Conservation (phyloP, 2,797 vertebrate genomes). For the Girardinus metallicus region DNA sequence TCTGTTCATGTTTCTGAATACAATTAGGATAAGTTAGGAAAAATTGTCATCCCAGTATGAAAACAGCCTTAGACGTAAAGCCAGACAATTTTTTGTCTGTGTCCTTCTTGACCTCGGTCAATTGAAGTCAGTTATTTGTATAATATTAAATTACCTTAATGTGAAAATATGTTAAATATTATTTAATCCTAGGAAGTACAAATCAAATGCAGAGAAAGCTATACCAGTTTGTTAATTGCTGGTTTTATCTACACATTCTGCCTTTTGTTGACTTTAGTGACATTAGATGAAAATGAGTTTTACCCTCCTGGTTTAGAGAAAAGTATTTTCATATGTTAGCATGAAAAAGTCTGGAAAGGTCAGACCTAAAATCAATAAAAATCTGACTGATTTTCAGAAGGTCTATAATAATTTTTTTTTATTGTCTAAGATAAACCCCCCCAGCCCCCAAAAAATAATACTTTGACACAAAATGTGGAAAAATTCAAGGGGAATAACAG, state of each 20-base stretch:
- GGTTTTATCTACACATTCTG: too few species aligned
- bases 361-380: not conserved
- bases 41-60: conserved; percentile 11
- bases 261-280: too few species aligned
- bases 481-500: not conserved
- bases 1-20: not conserved
- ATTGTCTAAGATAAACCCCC: not conserved
- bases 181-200: too few species aligned
- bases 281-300: too few species aligned
- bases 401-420: not conserved
- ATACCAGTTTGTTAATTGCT: too few species aligned
- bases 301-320: not conserved
- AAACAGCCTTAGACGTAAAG: too few species aligned
- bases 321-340: not conserved
- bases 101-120: too few species aligned
- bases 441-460: not conserved
- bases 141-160: too few species aligned
- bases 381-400: not conserved
- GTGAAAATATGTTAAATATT: too few species aligned
- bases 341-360: not conserved
- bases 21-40: conserved; percentile 17
- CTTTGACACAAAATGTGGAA: not conserved
- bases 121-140: too few species aligned
- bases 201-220: too few species aligned
- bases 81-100: too few species aligned